A percentile compares a stretch with the other conserved stretches of the same genome.
phyloP scores from a whole-genome alignment of 2,797 vertebrate species.

The Acomys russatus region DNA sequence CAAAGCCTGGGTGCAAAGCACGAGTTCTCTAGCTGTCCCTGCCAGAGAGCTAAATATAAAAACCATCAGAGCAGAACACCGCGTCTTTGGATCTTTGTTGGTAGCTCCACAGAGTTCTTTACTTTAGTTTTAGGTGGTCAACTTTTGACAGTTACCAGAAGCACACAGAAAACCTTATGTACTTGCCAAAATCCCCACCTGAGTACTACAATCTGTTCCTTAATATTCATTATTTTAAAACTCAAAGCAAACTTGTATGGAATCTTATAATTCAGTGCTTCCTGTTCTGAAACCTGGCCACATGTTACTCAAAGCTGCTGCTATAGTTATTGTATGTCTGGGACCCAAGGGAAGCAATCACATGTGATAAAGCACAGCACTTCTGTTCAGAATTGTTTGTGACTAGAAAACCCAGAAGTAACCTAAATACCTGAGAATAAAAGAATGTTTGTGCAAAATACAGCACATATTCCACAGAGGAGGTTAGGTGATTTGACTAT shows the following conservation, averaged over 20 bases:
- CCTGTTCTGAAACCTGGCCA: slow-evolving; percentile 21
- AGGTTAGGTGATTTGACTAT: not conserved
- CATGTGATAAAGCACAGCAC: not conserved
- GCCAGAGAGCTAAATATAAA: slow-evolving; percentile 6
- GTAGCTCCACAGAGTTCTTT: not conserved
- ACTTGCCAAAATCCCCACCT: slow-evolving; percentile 19
- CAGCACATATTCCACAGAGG: not conserved
- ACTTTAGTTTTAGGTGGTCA: not conserved
- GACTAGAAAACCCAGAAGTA: not conserved
- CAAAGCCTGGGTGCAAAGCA: not conserved
- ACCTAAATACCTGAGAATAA: not conserved
- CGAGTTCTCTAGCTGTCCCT: not conserved
- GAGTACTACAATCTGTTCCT: not conserved
- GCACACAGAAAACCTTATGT: not conserved
- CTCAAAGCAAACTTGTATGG: not conserved
- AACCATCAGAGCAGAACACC: not conserved
- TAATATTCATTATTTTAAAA: not conserved
- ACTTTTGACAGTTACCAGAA: not conserved
- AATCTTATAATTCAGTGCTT: not conserved
- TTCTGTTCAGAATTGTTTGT: not conserved
- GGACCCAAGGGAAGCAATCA: not conserved
- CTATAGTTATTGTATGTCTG: not conserved
- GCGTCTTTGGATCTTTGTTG: not conserved
- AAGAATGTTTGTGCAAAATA: not conserved
- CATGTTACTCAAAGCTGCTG: not conserved